These are phyloP conservation scores for Lucifuga dentata DNA, from an alignment of 2,113 vertebrate genomes.

Conservation along the genomic window DNA sequence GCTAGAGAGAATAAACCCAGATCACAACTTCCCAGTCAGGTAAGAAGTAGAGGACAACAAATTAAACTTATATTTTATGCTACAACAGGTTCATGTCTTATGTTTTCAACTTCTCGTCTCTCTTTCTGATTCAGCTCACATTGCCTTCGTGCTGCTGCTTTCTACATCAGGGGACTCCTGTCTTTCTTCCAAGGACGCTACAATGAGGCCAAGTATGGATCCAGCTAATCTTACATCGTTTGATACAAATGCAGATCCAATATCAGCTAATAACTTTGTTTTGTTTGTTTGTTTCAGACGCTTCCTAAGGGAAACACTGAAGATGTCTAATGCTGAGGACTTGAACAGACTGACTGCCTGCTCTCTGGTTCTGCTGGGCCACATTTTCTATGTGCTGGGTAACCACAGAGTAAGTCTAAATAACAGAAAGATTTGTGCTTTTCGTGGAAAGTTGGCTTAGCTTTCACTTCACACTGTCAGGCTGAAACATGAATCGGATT, in stretches of 20 bases:
- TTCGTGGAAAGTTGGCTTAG: neutral
- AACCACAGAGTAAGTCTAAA: slow-evolving; percentile 92
- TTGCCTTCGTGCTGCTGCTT: slow-evolving; percentile 95
- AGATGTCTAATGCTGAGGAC: slow-evolving; percentile 99
- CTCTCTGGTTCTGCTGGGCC: slow-evolving; percentile 96
- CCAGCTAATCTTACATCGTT: too few relatives aligned
- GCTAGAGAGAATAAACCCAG: slow-evolving; percentile 97
- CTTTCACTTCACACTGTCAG: neutral
- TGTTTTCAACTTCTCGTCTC: neutral
- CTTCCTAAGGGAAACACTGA: slow-evolving; percentile 96
- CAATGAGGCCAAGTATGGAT: slow-evolving; percentile 96
- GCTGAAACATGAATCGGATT: neutral
- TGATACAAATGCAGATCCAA: neutral
- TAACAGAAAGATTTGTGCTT: neutral
- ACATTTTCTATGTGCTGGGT: slow-evolving; percentile 97
- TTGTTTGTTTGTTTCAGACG: slow-evolving; percentile 77
- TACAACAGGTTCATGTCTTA: neutral
- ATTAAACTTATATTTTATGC: neutral
- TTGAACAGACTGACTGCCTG: slow-evolving; percentile 96
- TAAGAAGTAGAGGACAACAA: slow-evolving; percentile 58
- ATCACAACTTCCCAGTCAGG: slow-evolving; percentile 99
- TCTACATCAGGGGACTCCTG: slow-evolving; percentile 97
- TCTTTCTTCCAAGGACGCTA: slow-evolving; percentile 99
- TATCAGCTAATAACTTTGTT: rapidly evolving
- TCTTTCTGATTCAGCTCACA: slow-evolving; percentile 87